Conservation (phyloP, 2,113 vertebrate genomes). For the Columba janthina region DNA sequence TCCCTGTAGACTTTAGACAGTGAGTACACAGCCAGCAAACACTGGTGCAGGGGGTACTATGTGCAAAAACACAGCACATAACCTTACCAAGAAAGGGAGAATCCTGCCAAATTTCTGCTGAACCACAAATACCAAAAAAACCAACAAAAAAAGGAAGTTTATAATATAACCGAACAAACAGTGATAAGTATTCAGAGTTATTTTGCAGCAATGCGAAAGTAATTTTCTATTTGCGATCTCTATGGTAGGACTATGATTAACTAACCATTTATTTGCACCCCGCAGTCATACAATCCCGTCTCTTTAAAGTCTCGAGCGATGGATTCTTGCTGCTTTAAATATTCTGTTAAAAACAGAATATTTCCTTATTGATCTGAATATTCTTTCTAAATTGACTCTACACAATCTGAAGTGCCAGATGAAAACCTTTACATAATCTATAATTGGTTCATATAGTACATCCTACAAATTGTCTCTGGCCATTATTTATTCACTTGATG, state of each 20-base stretch:
- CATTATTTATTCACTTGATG: background rate
- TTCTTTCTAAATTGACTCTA: background rate
- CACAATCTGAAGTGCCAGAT: background rate
- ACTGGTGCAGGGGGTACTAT: background rate
- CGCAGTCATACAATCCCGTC: background rate
- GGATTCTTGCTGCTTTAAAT: slow-evolving; percentile 60
- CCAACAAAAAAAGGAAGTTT: background rate
- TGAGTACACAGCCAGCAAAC: background rate
- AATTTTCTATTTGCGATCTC: background rate
- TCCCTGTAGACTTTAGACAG: background rate
- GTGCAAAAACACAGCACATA: background rate
- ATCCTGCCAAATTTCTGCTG: background rate
- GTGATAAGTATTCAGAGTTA: background rate
- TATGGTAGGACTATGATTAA: background rate
- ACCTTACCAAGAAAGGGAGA: background rate
- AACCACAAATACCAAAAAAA: background rate
- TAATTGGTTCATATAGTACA: background rate
- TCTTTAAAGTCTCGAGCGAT: background rate
- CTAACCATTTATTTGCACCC: slow-evolving; percentile 27
- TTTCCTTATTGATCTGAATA: background rate
- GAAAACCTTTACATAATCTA: background rate
- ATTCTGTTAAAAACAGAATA: slow-evolving; percentile 57
- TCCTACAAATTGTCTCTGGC: background rate
- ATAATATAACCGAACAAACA: background rate
- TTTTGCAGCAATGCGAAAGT: background rate